Conservation (phyloP, 2,113 vertebrate genomes). For the Propithecus coquereli region DNA sequence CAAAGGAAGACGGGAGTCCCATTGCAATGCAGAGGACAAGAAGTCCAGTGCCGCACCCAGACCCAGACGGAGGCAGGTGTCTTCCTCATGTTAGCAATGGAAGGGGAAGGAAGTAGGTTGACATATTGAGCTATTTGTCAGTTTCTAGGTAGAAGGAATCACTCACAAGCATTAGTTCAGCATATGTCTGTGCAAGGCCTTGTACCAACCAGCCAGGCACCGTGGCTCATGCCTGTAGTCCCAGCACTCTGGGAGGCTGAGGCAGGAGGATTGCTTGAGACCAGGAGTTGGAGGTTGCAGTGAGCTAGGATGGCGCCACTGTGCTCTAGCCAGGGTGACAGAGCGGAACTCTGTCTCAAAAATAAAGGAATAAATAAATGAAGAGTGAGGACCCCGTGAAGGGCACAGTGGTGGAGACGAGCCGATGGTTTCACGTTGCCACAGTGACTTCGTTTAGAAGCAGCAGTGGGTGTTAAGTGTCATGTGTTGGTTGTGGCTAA, state of each 20-base stretch:
- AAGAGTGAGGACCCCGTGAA: background rate
- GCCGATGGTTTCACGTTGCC: background rate
- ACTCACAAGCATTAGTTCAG: rapidly evolving
- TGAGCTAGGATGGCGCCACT: too few relatives aligned
- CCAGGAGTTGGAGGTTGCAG: too few relatives aligned
- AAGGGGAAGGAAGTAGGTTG: background rate
- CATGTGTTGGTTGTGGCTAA: background rate
- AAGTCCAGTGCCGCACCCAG: background rate
- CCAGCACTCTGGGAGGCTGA: too few relatives aligned
- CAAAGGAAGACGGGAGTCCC: too few relatives aligned
- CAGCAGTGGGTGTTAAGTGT: background rate
- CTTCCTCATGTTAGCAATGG: background rate
- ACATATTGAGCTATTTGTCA: background rate
- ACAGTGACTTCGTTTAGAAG: background rate
- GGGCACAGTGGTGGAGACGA: background rate
- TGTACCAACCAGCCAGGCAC: rapidly evolving
- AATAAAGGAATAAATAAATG: too few relatives aligned
- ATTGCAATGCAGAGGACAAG: rapidly evolving
- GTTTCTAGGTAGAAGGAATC: background rate
- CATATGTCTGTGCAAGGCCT: background rate
- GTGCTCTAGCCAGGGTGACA: too few relatives aligned
- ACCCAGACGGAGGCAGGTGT: rapidly evolving
- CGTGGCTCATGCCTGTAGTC: too few relatives aligned
- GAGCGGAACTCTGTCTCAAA: too few relatives aligned
- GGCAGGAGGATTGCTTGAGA: too few relatives aligned